Conservation (phyloP, 2,113 vertebrate genomes). For the Microcebus jonahi region DNA sequence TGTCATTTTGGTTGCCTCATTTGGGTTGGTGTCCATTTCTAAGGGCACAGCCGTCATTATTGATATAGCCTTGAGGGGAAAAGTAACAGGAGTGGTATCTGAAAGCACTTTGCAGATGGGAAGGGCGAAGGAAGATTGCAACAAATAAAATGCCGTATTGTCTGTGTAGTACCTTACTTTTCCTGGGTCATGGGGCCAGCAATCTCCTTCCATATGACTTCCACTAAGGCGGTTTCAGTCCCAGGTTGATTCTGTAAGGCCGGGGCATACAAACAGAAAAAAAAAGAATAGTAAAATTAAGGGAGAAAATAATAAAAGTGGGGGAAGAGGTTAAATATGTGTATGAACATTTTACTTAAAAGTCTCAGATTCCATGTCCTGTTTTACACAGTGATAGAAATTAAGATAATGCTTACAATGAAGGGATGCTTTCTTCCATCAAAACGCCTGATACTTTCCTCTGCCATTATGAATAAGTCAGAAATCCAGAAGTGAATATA, state of each 20-base stretch:
- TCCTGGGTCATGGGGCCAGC: neutral
- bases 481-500: neutral
- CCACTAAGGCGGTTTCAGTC: neutral
- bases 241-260: neutral
- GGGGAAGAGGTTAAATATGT: neutral
- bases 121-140: neutral
- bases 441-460: neutral
- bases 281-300: constrained; percentile 3
- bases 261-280: neutral
- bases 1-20: too few relatives aligned
- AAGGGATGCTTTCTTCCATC: neutral
- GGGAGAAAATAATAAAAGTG: neutral
- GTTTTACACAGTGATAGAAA: neutral
- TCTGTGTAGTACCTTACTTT: neutral
- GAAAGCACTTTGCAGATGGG: neutral
- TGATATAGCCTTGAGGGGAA: neutral
- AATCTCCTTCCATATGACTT: neutral
- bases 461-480: neutral
- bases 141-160: neutral
- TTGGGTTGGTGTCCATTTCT: too few relatives aligned
- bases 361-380: neutral
- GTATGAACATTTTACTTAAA: neutral
- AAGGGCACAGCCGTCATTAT: too few relatives aligned
- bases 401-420: neutral
- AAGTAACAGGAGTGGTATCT: neutral